These are phyloP conservation scores for Eurystomus glaucurus DNA, from an alignment of 2,797 vertebrate species.

Conservation along the genomic window DNA sequence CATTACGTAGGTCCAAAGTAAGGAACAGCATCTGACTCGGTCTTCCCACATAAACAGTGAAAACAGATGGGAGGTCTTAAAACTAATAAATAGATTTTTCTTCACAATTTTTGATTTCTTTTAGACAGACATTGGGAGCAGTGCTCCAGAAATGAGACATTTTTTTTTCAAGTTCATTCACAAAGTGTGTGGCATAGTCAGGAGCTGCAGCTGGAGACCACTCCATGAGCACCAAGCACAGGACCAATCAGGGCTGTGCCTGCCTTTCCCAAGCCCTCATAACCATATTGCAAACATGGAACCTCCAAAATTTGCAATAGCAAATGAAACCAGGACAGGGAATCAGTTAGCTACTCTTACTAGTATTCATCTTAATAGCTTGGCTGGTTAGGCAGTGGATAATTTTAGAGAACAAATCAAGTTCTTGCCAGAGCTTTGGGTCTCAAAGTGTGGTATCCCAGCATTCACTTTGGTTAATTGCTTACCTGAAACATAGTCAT, in stretches of 20 bases:
- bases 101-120: not conserved
- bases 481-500: not conserved
- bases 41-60: not conserved
- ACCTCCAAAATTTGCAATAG: not conserved
- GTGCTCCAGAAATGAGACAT: not conserved
- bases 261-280: not conserved
- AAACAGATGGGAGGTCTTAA: not conserved
- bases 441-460: not conserved
- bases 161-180: not conserved
- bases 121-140: not conserved
- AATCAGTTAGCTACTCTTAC: not conserved
- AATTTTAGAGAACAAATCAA: not conserved
- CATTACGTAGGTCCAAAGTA: not conserved
- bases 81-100: not conserved
- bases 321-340: not conserved
- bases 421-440: not conserved
- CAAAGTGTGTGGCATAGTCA: not conserved
- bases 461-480: not conserved
- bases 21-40: not conserved
- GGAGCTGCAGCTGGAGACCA: not conserved
- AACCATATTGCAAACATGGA: not conserved
- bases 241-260: not conserved
- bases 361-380: not conserved
- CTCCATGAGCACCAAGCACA: not conserved
- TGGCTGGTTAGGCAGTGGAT: not conserved